Evolutionary conservation across 1,140 invertebrate genomes (phyloP), one percentile per base, ranked within the genome.

Genomic region (Helicoverpa zea): DNA sequence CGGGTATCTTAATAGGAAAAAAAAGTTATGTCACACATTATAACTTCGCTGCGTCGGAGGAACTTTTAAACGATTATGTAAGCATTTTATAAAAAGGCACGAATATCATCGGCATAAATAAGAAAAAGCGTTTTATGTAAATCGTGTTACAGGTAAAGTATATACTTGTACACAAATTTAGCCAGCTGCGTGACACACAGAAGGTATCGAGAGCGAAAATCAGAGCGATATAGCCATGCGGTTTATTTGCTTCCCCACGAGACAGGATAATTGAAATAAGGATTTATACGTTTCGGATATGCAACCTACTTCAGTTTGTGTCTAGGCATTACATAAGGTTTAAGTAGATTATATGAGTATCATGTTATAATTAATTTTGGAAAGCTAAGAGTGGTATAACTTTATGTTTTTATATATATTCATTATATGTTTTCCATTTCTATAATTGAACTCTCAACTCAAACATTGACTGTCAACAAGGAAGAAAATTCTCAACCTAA

Each of bases 231-330:
- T 90, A 79, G 14, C 52, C 23, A 84, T 91, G 90, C 89, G 90
- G 85, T 92, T 90, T 93, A 90, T 89, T 94, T 89, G 87, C 88
- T 90, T 82, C 89, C 75, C 87, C 86, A 84, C 87, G 90, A 89
- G 89, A 91, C 89, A 88, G 82, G 87, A 92, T 94, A 93, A 94
- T 93, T 93, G 91, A 92, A 94, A 89, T 89, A 91, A 88, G 91
- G 89, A 94, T 92, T 94, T 92, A 94, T 91, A 88, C 86, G 88
- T 91, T 90, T 90, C 87, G 88, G 89, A 91, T 91, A 88, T 91
- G 86, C 87, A 78, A 80, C 80, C 80, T 84, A 82, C 61, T 75
- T 79, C 66, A 30, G 51, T 59, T 79, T 70, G 29, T 23, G 47
- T 64, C 72, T 78, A 79, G 51, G 54, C 72, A 73, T 73, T 73